Base-by-base conservation (phyloP, 2,888 invertebrate genomes). In the Tenthredo mesomela region DNA sequence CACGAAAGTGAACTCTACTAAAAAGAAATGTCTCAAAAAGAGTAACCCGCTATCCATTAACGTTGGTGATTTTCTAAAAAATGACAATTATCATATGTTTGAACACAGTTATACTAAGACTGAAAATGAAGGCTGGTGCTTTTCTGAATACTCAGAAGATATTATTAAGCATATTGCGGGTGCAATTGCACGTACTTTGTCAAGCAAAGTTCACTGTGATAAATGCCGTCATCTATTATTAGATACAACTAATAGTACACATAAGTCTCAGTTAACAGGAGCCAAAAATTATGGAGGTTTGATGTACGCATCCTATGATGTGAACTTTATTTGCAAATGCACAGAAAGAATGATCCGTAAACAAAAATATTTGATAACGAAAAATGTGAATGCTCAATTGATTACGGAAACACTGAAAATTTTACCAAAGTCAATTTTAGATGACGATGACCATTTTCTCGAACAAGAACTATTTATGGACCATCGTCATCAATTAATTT, bases 211-310 rank as follows among this genome's bases (percentile, higher is more conserved):
- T 47, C 82, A 82, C 25, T 78, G 54, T 78, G 58, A 50, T 40
- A 50, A 78, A 50, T 78, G 73, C 47, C 21, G 40, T 47, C n/a
- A 73, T 73, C 21, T 73, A 47, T 73, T 73, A 73, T 33, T 84
- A 82, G 61, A 61, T 33, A 82, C 54, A 61, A 61, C 58, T 77
- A 43, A 61, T 37, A 43, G 77, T 77, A 82, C 61, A 43, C 47
- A 21, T 47, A 75, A 84, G 61, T 84, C 84, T 10, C 84, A 85
- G 33, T 67, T 86, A 12, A 86, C 83, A 18, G 12, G 50, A 15
- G 70, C 84, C 47, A 86, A 85, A 85, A 85, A 86, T 85, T 54
- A 85, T n/a, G 85, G 82, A 18, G 85, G 85, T 12, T 78, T 85
- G 29, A 54, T 82, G 3, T 84, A 77, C 83, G 85, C 86, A 18